These are phyloP conservation scores for Loxodonta africana DNA, from an alignment of 2,113 vertebrate genomes.

Conservation along the genomic window DNA sequence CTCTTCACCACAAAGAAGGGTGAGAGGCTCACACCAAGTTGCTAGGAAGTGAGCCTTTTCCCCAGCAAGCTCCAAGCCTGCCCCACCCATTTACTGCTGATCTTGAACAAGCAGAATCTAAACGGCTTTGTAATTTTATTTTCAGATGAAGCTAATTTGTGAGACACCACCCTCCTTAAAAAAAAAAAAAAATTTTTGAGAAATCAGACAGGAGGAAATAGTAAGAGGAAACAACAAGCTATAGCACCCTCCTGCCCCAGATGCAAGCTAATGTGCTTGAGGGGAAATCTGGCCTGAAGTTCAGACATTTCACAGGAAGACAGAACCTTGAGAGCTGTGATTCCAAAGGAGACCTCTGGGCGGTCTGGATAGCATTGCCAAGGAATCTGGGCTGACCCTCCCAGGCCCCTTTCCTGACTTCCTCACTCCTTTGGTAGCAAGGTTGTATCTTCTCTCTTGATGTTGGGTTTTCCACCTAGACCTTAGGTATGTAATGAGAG, in stretches of 20 bases:
- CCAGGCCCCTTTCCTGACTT: background rate
- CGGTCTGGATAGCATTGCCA: background rate
- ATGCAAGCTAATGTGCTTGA: background rate
- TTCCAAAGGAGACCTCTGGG: background rate
- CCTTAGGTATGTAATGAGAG: accelerated
- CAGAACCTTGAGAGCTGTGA: accelerated
- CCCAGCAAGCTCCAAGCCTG: background rate
- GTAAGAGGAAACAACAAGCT: background rate
- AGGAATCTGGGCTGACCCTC: background rate
- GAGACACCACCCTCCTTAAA: background rate
- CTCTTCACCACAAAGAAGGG: background rate
- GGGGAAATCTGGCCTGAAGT: background rate
- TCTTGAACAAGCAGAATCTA: conserved; percentile 30
- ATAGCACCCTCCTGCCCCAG: too few relatives aligned
- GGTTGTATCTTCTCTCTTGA: background rate
- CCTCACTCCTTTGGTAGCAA: background rate
- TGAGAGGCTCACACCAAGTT: background rate
- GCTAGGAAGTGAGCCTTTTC: background rate
- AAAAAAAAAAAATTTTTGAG: too few relatives aligned
- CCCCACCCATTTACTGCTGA: conserved; percentile 20
- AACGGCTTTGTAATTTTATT: conserved; percentile 60
- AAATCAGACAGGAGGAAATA: background rate
- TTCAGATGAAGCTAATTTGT: background rate
- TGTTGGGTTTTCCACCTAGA: background rate
- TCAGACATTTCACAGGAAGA: background rate